phyloP scores from a whole-genome alignment of 2,888 invertebrate species.

The Drosophila pullipes region DNA sequence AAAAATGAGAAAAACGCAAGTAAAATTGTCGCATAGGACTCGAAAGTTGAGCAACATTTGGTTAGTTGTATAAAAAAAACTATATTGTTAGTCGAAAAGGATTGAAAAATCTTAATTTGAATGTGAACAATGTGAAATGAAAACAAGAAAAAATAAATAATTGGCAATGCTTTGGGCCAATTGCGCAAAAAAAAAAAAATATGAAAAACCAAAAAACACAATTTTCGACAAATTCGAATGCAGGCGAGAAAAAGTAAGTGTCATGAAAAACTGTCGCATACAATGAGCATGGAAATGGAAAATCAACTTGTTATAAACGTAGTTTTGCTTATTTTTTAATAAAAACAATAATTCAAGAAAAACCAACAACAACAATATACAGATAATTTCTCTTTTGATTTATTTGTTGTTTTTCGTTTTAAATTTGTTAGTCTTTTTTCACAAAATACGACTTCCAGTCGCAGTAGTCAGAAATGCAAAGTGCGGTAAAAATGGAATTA shows the following conservation, averaged over 20 bases:
- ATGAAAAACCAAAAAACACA: conserved; percentile 39
- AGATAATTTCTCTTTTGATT: conserved; percentile 27
- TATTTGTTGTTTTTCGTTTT: neutral
- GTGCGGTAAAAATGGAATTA: neutral
- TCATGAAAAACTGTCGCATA: conserved; percentile 51
- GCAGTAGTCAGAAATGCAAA: conserved; percentile 35
- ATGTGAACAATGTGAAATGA: conserved; percentile 39
- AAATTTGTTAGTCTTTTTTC: conserved; percentile 13
- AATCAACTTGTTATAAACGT: conserved; percentile 85
- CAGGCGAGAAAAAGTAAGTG: conserved; percentile 46
- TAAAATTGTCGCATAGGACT: conserved; percentile 65
- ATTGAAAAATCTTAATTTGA: conserved; percentile 34
- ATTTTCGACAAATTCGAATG: conserved; percentile 61
- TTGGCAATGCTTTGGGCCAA: conserved; percentile 60
- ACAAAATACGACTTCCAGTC: conserved; percentile 5
- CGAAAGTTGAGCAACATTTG: conserved; percentile 59
- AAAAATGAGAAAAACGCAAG: conserved; percentile 15
- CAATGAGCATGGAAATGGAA: conserved; percentile 78
- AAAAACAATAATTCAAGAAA: conserved; percentile 82
- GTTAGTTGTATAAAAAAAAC: conserved; percentile 63
- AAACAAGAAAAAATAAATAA: conserved; percentile 19
- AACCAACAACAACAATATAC: conserved; percentile 8
- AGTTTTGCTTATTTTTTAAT: conserved; percentile 85
- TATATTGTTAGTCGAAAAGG: conserved; percentile 50
- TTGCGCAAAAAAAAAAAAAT: conserved; percentile 37